These are phyloP conservation scores for Meda fulgida DNA, from an alignment of 2,797 vertebrate genomes.

Conservation along the genomic window DNA sequence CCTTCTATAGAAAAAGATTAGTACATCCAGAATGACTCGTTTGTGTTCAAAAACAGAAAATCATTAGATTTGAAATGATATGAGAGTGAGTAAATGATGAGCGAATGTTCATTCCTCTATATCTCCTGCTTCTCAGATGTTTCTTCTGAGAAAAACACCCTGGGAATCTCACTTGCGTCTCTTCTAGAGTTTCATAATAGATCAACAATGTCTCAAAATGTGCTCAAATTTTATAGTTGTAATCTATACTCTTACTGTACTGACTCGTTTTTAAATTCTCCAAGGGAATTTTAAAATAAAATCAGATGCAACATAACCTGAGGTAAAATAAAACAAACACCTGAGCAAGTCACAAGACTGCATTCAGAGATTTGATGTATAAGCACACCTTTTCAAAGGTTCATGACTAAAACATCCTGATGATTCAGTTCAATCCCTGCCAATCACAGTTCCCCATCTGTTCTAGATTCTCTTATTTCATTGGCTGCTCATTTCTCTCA, in stretches of 20 bases:
- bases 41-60: not conserved
- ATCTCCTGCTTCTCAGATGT: not conserved
- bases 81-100: not conserved
- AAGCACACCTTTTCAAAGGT: not conserved
- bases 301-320: not conserved
- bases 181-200: not conserved
- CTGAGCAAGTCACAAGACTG: not conserved
- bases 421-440: not conserved
- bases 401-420: not conserved
- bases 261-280: too few species aligned
- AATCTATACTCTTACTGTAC: not conserved
- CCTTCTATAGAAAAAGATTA: not conserved
- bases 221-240: not conserved
- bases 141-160: not conserved
- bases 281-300: not conserved
- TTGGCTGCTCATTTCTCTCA: conserved; percentile 9
- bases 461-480: not conserved
- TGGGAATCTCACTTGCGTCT: not conserved
- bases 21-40: not conserved
- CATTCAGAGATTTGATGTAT: not conserved
- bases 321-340: not conserved
- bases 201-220: not conserved
- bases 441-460: not conserved
- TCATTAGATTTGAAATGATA: not conserved
- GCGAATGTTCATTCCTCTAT: not conserved